These are phyloP conservation scores for Epizoanthus fatuus DNA, from an alignment of 92 coral and sea anemone genomes.

Conservation along the genomic window DNA sequence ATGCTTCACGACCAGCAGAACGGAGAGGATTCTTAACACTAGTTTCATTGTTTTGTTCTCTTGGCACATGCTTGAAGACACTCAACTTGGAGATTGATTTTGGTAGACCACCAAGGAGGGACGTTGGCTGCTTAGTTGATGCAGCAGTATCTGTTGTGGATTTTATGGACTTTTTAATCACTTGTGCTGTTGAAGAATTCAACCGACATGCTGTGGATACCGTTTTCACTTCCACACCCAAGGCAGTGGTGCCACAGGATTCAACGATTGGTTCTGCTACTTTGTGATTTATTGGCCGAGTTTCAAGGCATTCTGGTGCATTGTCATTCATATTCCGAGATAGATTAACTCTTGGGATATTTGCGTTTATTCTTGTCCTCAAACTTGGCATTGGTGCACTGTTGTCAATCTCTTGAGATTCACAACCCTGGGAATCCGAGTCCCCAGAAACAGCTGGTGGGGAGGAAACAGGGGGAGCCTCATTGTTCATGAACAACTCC, in stretches of 20 bases:
- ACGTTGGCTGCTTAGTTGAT: not conserved
- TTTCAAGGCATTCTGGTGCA: not conserved
- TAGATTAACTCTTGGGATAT: slow-evolving; percentile 10
- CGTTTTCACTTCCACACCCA: not conserved
- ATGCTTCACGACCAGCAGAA: not conserved
- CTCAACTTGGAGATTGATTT: slow-evolving; percentile 55
- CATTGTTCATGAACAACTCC: slow-evolving; percentile 38
- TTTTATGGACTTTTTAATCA: not conserved
- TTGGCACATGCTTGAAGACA: slow-evolving; percentile 55
- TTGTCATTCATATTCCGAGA: not conserved
- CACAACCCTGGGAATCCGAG: not conserved
- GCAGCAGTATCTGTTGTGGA: not conserved
- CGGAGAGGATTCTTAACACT: not conserved
- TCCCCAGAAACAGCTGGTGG: not conserved
- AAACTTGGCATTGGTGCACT: slow-evolving; percentile 46
- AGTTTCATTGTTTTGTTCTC: slow-evolving; percentile 1
- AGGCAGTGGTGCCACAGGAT: not conserved
- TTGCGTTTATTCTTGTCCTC: slow-evolving; percentile 32
- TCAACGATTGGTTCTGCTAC: not conserved
- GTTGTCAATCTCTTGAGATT: slow-evolving; percentile 31
- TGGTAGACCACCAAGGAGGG: slow-evolving; percentile 10
- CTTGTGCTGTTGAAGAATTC: not conserved
- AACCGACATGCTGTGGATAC: not conserved
- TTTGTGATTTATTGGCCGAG: not conserved
- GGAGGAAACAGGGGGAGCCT: not conserved